Evolutionary conservation across 2,113 vertebrate genomes (phyloP).

Genomic region (Paradoxurus hermaphroditus): DNA sequence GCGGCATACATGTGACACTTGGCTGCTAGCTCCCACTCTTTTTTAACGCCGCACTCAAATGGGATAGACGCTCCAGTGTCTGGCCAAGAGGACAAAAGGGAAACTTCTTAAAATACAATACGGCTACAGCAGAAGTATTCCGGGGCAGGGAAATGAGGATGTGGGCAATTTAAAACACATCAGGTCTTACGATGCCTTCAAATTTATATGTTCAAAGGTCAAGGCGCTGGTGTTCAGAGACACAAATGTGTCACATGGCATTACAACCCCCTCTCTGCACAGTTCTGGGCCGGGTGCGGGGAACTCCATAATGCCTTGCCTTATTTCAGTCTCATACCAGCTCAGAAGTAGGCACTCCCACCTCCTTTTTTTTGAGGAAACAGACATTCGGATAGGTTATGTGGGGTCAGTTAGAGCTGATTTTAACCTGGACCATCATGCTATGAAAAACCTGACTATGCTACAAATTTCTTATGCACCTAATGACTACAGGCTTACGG

Average conservation of each 20-base stretch:
- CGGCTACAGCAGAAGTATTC: background rate
- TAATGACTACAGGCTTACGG: background rate
- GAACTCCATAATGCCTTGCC: background rate
- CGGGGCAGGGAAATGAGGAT: background rate
- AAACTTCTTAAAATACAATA: conserved; percentile 65
- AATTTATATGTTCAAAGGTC: background rate
- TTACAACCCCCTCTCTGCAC: background rate
- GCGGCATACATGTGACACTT: conserved; percentile 36
- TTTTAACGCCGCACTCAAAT: conserved; percentile 57
- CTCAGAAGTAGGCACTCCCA: background rate
- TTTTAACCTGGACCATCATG: background rate
- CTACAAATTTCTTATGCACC: background rate
- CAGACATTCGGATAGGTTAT: background rate
- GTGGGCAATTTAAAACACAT: background rate
- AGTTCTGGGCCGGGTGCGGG: background rate
- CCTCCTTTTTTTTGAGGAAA: background rate
- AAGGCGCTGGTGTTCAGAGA: background rate
- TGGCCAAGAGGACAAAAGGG: conserved; percentile 62
- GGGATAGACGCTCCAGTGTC: conserved; percentile 55
- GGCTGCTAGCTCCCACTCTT: conserved; percentile 13
- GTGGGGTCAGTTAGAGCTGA: background rate
- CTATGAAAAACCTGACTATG: background rate
- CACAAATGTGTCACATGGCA: background rate
- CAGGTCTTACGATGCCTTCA: background rate
- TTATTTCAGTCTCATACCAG: background rate